A percentile compares a stretch with the other conserved stretches of the same genome.
These are phyloP conservation scores for Brachionus paranguensis DNA, from an alignment of 1,140 invertebrate species.

Conservation along the genomic window DNA sequence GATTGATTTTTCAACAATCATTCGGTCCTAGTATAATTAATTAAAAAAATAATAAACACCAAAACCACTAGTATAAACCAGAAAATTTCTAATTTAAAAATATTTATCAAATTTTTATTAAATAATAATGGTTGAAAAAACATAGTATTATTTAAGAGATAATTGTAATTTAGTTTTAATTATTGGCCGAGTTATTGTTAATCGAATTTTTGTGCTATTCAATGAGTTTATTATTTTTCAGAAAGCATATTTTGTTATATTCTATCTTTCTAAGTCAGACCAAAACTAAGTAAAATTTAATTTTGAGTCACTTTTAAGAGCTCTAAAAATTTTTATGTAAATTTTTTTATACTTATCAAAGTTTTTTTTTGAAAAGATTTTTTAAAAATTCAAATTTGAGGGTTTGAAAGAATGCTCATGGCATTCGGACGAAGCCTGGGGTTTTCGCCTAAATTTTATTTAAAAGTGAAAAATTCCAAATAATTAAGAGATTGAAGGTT, in stretches of 20 bases:
- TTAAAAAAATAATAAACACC: neutral
- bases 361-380: too few relatives aligned
- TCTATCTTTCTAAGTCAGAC: too few relatives aligned
- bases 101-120: conserved; percentile 1
- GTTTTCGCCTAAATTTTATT: too few relatives aligned
- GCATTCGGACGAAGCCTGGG: too few relatives aligned
- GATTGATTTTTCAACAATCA: neutral
- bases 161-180: conserved; percentile 3
- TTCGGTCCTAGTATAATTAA: neutral
- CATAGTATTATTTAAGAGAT: neutral
- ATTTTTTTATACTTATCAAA: too few relatives aligned
- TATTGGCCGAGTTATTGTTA: neutral
- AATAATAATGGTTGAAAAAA: neutral
- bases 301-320: too few relatives aligned
- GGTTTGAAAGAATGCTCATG: too few relatives aligned
- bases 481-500: too few relatives aligned
- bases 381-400: too few relatives aligned
- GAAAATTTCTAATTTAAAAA: neutral
- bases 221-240: neutral
- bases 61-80: neutral
- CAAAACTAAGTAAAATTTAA: too few relatives aligned
- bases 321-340: too few relatives aligned
- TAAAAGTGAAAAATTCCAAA: too few relatives aligned
- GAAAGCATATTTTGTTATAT: neutral
- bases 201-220: neutral